Evolutionary conservation across 1,140 invertebrate species (phyloP).

Genomic region (Ceratosolen solmsi): DNA sequence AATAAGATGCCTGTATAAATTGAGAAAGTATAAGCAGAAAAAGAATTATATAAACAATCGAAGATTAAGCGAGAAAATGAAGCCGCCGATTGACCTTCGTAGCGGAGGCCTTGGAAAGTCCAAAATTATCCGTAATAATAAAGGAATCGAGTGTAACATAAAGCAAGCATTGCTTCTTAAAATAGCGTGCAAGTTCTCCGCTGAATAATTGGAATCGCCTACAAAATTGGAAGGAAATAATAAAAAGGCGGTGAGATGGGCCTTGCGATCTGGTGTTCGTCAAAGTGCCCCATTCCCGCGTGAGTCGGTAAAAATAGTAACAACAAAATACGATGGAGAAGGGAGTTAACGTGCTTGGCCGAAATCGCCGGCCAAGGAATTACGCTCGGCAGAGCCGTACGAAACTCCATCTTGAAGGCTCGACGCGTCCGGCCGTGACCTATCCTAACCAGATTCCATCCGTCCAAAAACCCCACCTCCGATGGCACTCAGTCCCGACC

Average conservation of each 20-base stretch:
- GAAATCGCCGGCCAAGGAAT: slow-evolving; percentile 46
- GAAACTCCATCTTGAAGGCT: slow-evolving; percentile 50
- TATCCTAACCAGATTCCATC: slow-evolving; percentile 52
- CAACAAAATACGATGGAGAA: too few species aligned
- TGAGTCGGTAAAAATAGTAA: background rate
- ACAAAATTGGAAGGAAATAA: too few species aligned
- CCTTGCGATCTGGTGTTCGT: too few species aligned
- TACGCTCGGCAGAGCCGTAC: slow-evolving; percentile 37
- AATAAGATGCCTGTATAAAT: background rate
- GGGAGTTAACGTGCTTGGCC: too few species aligned
- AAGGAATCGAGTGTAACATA: too few species aligned
- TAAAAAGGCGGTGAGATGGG: background rate
- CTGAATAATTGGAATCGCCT: too few species aligned
- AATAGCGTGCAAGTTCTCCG: too few species aligned
- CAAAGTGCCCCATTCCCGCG: too few species aligned
- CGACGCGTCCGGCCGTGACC: slow-evolving; percentile 51
- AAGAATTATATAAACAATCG: background rate
- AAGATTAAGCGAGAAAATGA: background rate
- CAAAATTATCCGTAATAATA: background rate
- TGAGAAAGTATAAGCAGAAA: background rate
- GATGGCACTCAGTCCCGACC: background rate
- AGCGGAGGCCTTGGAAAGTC: background rate
- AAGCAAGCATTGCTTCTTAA: too few species aligned
- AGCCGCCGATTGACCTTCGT: background rate
- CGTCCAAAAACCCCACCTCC: slow-evolving; percentile 51